Evolutionary conservation across 2,888 invertebrate species (phyloP), one percentile per base, ranked within the genome.

Genomic region (Syrista parreyssii): DNA sequence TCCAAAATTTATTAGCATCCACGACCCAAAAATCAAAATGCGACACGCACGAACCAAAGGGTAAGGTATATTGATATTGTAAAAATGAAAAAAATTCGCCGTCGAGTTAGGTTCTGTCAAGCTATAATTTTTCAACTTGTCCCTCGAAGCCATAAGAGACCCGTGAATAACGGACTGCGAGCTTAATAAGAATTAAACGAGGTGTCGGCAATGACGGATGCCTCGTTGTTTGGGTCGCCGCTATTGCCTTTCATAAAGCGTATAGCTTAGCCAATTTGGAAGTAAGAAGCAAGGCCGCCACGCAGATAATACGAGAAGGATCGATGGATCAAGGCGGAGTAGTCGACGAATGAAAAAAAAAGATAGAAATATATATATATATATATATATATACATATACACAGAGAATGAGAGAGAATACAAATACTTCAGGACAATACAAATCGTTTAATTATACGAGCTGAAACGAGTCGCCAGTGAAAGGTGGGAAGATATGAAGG

Each of bases 361-460:
- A 12, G 12, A 36, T 12, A 36, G 12, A 15, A 0, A 15, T 1
- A 40, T 4, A 40, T 4, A 40, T 15, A 12, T 36, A 15, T 40
- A 40, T 6, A 40, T 1, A 40, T 1, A 15, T 6, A 35, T 11
- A 9, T 11, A 35, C 11, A 35, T 9, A 40, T 6, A 15, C 15
- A 2, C 40, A 40, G 6, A 6, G 6, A 40, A 40, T 6, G 15
- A 40, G 40, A 40, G 40, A 40, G 0, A 40, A 15, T n/a, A n/a
- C n/a, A n/a, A n/a, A n/a, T n/a, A n/a, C 40, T 40, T 40, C 6
- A 15, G 40, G 40, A 84, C 84, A 84, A 84, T 84, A 84, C 85
- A 86, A 86, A 88, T 86, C 84, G 86, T 86, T 87, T 88, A 88
- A 88, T 88, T 87, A 86, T 83, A 87, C 84, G 84, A 81, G 74